Base-by-base conservation (phyloP, 2,113 vertebrate species). In the Xerus inauris region DNA sequence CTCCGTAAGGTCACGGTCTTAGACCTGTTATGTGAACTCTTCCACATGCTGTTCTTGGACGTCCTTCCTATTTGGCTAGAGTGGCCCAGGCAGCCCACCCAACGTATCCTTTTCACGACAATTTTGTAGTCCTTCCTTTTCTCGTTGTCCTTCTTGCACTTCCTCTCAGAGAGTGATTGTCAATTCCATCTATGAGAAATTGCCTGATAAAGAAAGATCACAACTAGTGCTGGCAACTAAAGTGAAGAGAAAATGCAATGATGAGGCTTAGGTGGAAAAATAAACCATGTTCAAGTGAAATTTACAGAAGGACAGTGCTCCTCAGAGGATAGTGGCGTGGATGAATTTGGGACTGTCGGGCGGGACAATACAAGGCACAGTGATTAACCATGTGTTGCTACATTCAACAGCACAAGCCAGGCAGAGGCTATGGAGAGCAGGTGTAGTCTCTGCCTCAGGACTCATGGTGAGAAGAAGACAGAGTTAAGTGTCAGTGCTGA, bases 311-410 rank as follows among this genome's bases (percentile, higher is more conserved):
- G 32, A 28, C 51, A 42, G 0, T 0, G 1, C 51, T 72, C 7
- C 67, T 49, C n/a, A n/a, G n/a, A n/a, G 79, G 32, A 0, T 6
- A 54, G 32, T 8, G 11, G n/a, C 11, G 0, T 2, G 6, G 32
- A 47, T 42, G 42, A 47, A 2, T 8, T 54, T 22, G 22, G 35
- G 24, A 1, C 1, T 0, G 0, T 1, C 20, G 14, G 20, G 5
- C 11, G 12, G 69, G 54, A 7, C 3, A 8, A 5, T 20, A 9
- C 24, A 54, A 67, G 6, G 24, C 35, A 62, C 4, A 8, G 19
- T 51, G 42, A 45, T 11, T 8, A 17, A 7, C 8, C 3, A 5
- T 8, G 22, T 19, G 62, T 81, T 38, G 2, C 14, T 13, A 9
- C 8, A 7, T 42, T 24, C 42, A 11, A 72, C 30, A 30, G 0